Conservation (phyloP, 2,888 invertebrate species). For the Tipula vernalis region DNA sequence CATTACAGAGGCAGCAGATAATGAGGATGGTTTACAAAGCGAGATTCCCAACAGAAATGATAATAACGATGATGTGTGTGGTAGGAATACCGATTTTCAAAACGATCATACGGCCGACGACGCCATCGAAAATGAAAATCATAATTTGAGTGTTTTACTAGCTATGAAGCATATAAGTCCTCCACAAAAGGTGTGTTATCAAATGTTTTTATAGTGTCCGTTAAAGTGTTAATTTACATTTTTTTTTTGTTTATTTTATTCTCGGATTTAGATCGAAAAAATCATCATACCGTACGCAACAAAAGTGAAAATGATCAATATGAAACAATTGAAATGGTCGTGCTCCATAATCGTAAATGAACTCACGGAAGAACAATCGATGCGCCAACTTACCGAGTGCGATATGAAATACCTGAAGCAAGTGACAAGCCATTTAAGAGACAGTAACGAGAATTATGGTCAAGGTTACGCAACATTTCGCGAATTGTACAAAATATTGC, state of each 20-base stretch:
- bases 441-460: conserved; percentile 23
- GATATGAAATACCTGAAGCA: conserved; percentile 25
- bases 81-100: neutral
- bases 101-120: conserved; percentile 33
- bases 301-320: conserved; percentile 75
- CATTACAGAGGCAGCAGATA: neutral
- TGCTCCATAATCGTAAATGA: conserved; percentile 53
- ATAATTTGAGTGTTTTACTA: conserved; percentile 11
- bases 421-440: conserved; percentile 18
- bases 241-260: conserved; percentile 18
- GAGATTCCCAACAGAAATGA: conserved; percentile 15
- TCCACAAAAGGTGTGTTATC: conserved; percentile 39
- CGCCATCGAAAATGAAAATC: conserved; percentile 17
- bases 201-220: conserved; percentile 23
- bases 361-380: neutral
- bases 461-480: conserved; percentile 42
- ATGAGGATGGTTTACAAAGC: conserved; percentile 16
- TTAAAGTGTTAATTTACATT: neutral
- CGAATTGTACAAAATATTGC: conserved; percentile 44
- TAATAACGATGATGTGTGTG: neutral
- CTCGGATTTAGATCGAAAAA: conserved; percentile 40
- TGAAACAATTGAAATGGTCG: conserved; percentile 65
- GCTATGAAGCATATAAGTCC: conserved; percentile 23
- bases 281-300: conserved; percentile 67
- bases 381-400: conserved; percentile 19